These are phyloP conservation scores for Scopus umbretta DNA, from an alignment of 2,113 vertebrate species.

Conservation along the genomic window DNA sequence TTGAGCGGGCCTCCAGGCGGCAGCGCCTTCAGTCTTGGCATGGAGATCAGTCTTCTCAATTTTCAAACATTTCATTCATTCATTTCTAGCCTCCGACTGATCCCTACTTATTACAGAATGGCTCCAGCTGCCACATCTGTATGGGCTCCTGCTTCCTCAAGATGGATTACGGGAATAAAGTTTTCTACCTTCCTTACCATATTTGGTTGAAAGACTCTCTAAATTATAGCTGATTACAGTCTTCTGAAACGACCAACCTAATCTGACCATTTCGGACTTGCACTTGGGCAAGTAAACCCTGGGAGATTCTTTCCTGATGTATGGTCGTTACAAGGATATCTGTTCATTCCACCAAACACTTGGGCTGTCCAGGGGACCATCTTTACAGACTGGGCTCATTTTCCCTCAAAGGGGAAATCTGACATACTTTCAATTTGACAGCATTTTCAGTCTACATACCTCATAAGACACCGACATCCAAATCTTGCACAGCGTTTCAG, in stretches of 20 bases:
- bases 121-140: not conserved
- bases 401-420: not conserved
- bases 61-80: not conserved
- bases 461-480: not conserved
- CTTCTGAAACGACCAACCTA: not conserved
- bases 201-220: not conserved
- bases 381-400: not conserved
- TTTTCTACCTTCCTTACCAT: not conserved
- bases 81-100: not conserved
- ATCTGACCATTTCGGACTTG: not conserved
- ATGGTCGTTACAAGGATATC: not conserved
- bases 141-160: not conserved
- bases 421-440: not conserved
- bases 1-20: not conserved
- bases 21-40: not conserved
- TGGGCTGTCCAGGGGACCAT: not conserved
- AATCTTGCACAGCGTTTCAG: not conserved
- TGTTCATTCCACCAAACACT: not conserved
- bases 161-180: not conserved
- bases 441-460: not conserved
- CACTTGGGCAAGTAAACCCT: not conserved
- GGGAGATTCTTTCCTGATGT: not conserved
- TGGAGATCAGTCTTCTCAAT: not conserved
- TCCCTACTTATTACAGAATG: fast-evolving
- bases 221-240: not conserved